Percentiles rank a stretch among this genome's conserved stretches.
Conservation (phyloP, 2,113 vertebrate species). For the Aramus guarauna region DNA sequence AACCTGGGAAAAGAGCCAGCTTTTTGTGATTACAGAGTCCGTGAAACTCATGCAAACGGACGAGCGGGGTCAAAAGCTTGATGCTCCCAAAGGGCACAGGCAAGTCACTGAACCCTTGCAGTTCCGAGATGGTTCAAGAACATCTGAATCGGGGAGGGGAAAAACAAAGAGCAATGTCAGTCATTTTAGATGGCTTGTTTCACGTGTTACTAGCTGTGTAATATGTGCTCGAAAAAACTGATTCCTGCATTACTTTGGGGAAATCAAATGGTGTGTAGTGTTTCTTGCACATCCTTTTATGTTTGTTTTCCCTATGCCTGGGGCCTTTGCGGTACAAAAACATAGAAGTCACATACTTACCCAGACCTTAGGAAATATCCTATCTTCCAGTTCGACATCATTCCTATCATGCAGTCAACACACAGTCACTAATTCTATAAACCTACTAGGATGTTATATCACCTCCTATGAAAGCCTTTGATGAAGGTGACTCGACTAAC, state of each 20-base stretch:
- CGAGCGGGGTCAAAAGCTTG: not conserved
- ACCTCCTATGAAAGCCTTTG: not conserved
- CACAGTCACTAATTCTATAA: not conserved
- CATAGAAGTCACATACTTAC: not conserved
- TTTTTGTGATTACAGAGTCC: not conserved
- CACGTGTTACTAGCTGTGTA: not conserved
- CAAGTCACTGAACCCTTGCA: not conserved
- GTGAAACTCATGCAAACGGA: not conserved
- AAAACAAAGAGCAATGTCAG: not conserved
- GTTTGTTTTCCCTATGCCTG: not conserved
- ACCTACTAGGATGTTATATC: slow-evolving; percentile 1
- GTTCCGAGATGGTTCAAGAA: not conserved
- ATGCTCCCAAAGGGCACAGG: not conserved
- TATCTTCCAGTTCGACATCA: not conserved
- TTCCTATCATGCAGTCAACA: not conserved
- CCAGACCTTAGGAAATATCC: not conserved
- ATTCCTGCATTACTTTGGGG: not conserved
- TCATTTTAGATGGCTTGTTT: not conserved
- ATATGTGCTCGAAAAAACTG: accelerated
- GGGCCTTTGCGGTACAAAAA: not conserved
- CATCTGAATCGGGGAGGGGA: not conserved
- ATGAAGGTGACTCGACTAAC: not conserved
- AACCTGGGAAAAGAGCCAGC: not conserved
- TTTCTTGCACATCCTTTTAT: not conserved
- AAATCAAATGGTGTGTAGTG: not conserved